Evolutionary conservation across 2,797 vertebrate species (phyloP).

Genomic region (Micrastur ruficollis): DNA sequence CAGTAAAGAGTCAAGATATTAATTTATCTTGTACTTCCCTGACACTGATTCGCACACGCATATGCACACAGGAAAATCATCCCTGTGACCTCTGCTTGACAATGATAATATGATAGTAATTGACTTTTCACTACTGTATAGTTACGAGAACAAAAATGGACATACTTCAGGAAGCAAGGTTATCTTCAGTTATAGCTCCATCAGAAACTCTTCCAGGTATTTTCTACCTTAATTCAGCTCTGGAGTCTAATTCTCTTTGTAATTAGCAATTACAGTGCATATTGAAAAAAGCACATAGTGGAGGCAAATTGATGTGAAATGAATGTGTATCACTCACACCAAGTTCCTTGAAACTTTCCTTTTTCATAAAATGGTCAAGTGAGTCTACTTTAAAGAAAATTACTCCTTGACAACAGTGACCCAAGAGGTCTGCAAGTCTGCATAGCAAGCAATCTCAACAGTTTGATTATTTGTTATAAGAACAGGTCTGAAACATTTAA

Average conservation of each 20-base stretch:
- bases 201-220: conserved; percentile 23
- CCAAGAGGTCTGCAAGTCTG: conserved; percentile 19
- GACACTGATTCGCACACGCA: neutral
- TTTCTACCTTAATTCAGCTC: conserved; percentile 28
- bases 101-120: neutral
- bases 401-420: conserved; percentile 30
- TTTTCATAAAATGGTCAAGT: neutral
- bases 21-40: neutral
- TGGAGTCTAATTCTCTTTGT: conserved; percentile 18
- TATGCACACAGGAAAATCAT: neutral
- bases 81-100: neutral
- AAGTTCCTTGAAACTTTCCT: conserved; percentile 36
- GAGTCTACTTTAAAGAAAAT: conserved; percentile 33
- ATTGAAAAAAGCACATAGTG: neutral
- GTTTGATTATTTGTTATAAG: conserved; percentile 53
- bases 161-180: neutral
- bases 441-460: conserved; percentile 12
- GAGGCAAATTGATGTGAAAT: neutral
- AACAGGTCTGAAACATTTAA: conserved; percentile 37
- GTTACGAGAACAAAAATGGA: neutral
- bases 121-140: neutral
- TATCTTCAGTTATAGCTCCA: neutral
- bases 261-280: neutral
- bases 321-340: neutral
- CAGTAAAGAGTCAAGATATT: neutral